Conservation (phyloP, 2,797 vertebrate genomes). For the Pelochelys cantorii region DNA sequence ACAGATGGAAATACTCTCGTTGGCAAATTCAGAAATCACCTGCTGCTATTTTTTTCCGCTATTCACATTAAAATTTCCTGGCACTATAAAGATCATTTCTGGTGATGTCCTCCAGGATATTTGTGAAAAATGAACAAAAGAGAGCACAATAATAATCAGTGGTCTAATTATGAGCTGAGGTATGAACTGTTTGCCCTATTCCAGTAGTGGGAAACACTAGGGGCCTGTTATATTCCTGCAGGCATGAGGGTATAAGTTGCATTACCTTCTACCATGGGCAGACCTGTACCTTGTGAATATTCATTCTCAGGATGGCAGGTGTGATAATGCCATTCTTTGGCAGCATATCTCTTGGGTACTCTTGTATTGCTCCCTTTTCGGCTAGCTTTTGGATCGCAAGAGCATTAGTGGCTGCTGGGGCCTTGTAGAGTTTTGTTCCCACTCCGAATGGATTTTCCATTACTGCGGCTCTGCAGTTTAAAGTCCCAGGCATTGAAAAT, state of each 20-base stretch:
- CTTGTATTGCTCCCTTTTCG: background rate
- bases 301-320: background rate
- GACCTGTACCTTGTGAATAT: background rate
- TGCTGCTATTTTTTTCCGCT: background rate
- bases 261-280: background rate
- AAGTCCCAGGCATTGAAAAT: background rate
- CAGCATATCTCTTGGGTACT: background rate
- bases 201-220: background rate
- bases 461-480: background rate
- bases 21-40: background rate
- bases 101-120: background rate
- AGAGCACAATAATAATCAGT: rapidly evolving
- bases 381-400: background rate
- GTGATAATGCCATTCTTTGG: background rate
- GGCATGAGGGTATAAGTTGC: background rate
- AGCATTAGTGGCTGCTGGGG: background rate
- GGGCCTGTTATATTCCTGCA: background rate
- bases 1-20: background rate
- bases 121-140: background rate
- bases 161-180: background rate
- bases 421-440: background rate
- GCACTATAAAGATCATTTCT: background rate
- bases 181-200: background rate
- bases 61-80: background rate
- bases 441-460: background rate